phyloP scores from a whole-genome alignment of 2,888 invertebrate species.

The Bhutanitis thaidina region DNA sequence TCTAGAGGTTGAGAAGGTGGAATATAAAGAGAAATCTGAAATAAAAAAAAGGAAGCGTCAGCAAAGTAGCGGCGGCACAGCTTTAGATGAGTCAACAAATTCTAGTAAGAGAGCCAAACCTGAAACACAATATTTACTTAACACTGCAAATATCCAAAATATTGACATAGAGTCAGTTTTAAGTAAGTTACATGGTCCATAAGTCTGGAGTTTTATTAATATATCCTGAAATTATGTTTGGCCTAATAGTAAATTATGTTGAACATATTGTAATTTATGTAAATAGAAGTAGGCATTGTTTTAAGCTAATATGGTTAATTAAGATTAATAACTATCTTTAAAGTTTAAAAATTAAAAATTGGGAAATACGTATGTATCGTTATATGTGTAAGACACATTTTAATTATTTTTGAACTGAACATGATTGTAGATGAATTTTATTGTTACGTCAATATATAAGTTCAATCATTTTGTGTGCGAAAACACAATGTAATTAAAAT shows the following conservation, averaged over 20 bases:
- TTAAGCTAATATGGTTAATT: neutral
- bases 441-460: neutral
- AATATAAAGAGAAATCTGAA: slow-evolving; percentile 35
- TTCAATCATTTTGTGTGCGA: neutral
- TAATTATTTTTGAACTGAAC: neutral
- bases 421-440: neutral
- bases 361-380: neutral
- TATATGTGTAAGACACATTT: slow-evolving; percentile 13
- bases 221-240: neutral
- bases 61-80: slow-evolving; percentile 37
- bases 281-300: neutral
- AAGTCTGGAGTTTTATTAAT: slow-evolving; percentile 23
- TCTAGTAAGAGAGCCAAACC: slow-evolving; percentile 54
- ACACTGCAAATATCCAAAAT: slow-evolving; percentile 61
- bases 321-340: neutral
- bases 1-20: slow-evolving; percentile 42
- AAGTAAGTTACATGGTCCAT: slow-evolving; percentile 68
- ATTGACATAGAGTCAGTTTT: slow-evolving; percentile 72
- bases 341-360: neutral
- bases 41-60: slow-evolving; percentile 56
- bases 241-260: slow-evolving; percentile 17
- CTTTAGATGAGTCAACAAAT: slow-evolving; percentile 44
- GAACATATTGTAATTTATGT: slow-evolving; percentile 18
- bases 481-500: neutral
- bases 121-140: slow-evolving; percentile 53